Conservation (phyloP, 2,113 vertebrate species). For the Centrocercus urophasianus region DNA sequence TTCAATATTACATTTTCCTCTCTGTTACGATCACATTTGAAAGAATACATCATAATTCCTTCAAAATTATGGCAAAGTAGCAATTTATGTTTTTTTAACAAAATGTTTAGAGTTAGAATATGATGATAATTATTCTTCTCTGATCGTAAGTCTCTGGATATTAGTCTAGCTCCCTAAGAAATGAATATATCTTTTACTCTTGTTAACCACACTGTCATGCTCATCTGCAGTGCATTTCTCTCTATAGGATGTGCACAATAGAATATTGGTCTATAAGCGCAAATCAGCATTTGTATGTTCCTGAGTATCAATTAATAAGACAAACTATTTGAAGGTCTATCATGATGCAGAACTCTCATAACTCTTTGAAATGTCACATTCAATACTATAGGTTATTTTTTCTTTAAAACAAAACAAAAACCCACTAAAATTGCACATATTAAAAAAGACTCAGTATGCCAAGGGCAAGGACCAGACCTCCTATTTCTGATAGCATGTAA, state of each 20-base stretch:
- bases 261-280: not conserved
- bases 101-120: not conserved
- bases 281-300: not conserved
- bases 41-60: not conserved
- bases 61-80: not conserved
- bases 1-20: not conserved
- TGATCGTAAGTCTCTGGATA: not conserved
- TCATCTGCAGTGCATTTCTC: not conserved
- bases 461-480: not conserved
- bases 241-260: not conserved
- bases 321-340: not conserved
- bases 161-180: not conserved
- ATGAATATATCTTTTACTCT: not conserved
- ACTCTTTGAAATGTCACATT: not conserved
- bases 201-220: not conserved
- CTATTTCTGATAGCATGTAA: not conserved
- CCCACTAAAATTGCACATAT: not conserved
- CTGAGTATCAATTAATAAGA: not conserved
- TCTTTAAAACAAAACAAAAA: not conserved
- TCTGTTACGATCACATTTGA: not conserved
- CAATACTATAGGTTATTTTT: rapidly evolving
- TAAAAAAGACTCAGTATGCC: not conserved
- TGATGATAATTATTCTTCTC: not conserved
- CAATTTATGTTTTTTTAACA: not conserved
- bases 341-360: not conserved